phyloP scores from a whole-genome alignment of 1,140 invertebrate species.

The Heliconius hewitsoni region DNA sequence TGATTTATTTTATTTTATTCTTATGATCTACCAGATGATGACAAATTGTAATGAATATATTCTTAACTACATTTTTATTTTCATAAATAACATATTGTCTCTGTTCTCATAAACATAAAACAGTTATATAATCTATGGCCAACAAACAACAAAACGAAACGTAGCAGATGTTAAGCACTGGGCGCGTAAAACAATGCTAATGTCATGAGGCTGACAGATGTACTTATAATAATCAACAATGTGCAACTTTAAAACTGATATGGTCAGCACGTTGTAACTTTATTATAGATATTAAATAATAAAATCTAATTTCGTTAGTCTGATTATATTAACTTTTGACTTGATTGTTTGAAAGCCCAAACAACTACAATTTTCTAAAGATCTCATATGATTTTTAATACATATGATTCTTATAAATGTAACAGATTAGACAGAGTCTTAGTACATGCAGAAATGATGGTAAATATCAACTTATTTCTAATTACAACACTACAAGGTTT shows the following conservation, averaged over 20 bases:
- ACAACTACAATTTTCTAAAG: not conserved
- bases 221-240: conserved; percentile 35
- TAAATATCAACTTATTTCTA: no score
- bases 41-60: no score
- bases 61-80: not conserved
- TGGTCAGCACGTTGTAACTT: not conserved
- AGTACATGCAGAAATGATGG: no score
- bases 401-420: no score
- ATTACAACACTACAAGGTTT: no score
- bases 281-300: not conserved
- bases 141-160: conserved; percentile 26
- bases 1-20: no score
- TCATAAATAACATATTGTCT: not conserved
- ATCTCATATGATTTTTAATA: no score
- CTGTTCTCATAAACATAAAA: not conserved
- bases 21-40: no score
- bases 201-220: conserved; percentile 54
- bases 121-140: not conserved
- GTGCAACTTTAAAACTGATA: conserved; percentile 43
- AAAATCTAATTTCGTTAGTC: not conserved
- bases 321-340: not conserved
- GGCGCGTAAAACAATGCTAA: conserved; percentile 47
- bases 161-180: conserved; percentile 49
- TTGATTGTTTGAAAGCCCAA: not conserved
- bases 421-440: no score